Conservation (phyloP, 2,888 invertebrate genomes). For the Steinernema scapterisci region DNA sequence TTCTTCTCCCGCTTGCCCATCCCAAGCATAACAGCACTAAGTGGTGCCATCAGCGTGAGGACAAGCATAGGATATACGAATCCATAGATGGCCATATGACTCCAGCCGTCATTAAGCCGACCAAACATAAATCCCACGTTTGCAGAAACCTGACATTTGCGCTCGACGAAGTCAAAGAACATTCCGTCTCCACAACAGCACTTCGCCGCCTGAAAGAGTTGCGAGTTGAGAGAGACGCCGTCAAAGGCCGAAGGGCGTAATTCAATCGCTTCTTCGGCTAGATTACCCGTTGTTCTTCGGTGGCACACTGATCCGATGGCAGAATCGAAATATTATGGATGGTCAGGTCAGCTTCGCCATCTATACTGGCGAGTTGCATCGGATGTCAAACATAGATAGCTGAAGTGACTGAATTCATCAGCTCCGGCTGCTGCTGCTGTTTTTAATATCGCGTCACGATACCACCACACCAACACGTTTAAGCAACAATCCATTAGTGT, state of each 20-base stretch:
- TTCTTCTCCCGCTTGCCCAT: constrained; percentile 66
- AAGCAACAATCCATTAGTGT: too few relatives aligned
- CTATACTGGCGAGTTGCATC: constrained; percentile 63
- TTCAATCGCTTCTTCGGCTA: not conserved
- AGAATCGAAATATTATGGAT: constrained; percentile 66
- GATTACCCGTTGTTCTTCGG: constrained; percentile 63
- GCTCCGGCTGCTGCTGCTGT: too few relatives aligned
- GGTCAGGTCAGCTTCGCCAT: constrained; percentile 63
- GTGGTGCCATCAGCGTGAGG: constrained; percentile 60
- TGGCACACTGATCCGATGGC: constrained; percentile 67
- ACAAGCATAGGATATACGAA: constrained; percentile 66
- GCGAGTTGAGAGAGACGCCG: not conserved
- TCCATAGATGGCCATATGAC: constrained; percentile 64
- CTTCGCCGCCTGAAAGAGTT: constrained; percentile 57
- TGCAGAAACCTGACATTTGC: constrained; percentile 62
- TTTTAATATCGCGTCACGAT: too few relatives aligned
- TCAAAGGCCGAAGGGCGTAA: not conserved
- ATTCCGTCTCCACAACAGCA: constrained; percentile 66
- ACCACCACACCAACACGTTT: too few relatives aligned
- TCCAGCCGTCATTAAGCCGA: constrained; percentile 64
- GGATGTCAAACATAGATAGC: constrained; percentile 33
- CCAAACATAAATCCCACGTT: constrained; percentile 67
- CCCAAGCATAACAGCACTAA: constrained; percentile 65
- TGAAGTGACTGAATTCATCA: not conserved
- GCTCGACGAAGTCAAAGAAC: constrained; percentile 64